Percentiles rank a stretch among this genome's conserved stretches.
These are phyloP conservation scores for Cosmia pyralina DNA, from an alignment of 2,888 invertebrate species.

Conservation along the genomic window DNA sequence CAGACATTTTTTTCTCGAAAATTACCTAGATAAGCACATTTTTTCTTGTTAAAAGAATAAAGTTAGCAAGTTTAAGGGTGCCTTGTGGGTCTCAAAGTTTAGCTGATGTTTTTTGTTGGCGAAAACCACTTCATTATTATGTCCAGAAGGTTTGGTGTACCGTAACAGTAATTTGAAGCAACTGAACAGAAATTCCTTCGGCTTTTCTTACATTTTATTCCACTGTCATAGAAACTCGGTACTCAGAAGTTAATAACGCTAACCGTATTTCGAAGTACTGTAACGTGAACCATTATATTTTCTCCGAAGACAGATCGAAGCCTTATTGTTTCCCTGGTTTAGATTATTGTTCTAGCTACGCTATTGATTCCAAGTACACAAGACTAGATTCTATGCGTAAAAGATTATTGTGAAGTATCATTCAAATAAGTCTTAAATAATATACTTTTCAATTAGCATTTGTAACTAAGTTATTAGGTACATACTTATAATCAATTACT, in stretches of 20 bases:
- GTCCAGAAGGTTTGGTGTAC: background rate
- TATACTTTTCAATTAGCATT: background rate
- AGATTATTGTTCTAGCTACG: conserved; percentile 22
- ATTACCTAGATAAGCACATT: background rate
- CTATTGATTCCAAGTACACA: conserved; percentile 26
- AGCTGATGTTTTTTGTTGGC: conserved; percentile 24
- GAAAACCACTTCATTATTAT: conserved; percentile 21
- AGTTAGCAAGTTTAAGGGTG: conserved; percentile 22
- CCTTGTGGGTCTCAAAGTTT: conserved; percentile 12
- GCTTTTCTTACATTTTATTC: conserved; percentile 23
- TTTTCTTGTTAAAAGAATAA: conserved; percentile 30
- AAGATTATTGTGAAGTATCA: background rate
- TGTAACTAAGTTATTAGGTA: conserved; percentile 6
- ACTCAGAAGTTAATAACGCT: conserved; percentile 38
- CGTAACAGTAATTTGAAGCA: conserved; percentile 32
- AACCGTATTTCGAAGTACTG: conserved; percentile 39
- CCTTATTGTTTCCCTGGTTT: conserved; percentile 35
- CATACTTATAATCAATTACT: conserved; percentile 1
- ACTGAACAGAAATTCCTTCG: conserved; percentile 30
- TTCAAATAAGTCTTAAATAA: background rate
- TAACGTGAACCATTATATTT: conserved; percentile 46
- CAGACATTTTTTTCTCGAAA: conserved; percentile 10
- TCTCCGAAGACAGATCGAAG: conserved; percentile 45
- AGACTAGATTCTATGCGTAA: background rate
- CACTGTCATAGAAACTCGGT: conserved; percentile 1